phyloP scores from a whole-genome alignment of 2,888 invertebrate species.

The Dione juno region DNA sequence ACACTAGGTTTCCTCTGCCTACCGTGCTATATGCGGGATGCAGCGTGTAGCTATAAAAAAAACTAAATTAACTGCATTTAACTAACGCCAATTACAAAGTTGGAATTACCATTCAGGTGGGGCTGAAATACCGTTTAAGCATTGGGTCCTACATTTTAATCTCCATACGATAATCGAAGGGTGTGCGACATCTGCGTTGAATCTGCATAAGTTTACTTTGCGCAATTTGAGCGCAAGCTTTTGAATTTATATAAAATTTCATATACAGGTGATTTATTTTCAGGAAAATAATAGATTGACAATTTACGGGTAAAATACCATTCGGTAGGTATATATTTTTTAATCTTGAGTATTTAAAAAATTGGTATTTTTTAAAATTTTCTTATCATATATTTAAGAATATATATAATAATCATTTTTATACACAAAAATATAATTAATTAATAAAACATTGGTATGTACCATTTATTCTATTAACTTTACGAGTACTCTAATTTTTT shows the following conservation, averaged over 20 bases:
- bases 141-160: constrained; percentile 66
- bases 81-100: not conserved
- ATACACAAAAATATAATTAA: too few species aligned
- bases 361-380: too few species aligned
- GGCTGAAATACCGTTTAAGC: constrained; percentile 57
- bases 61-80: not conserved
- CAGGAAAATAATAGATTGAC: not conserved
- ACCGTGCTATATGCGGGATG: not conserved
- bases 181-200: constrained; percentile 74
- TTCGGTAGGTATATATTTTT: too few species aligned
- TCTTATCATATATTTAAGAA: too few species aligned
- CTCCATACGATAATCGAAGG: constrained; percentile 78
- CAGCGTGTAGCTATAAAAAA: not conserved
- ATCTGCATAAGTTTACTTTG: constrained; percentile 78
- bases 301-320: constrained; percentile 34
- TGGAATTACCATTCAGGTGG: constrained; percentile 47
- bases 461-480: too few species aligned
- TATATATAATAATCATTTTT: too few species aligned
- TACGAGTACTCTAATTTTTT: too few species aligned
- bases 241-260: constrained; percentile 69
- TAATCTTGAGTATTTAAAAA: too few species aligned
- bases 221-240: constrained; percentile 72
- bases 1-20: not conserved
- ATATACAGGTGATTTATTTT: constrained; percentile 50
- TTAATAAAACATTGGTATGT: too few species aligned